Evolutionary conservation across 2,797 vertebrate genomes (phyloP), one percentile per base, ranked within the genome.

Genomic region (Gila robusta): DNA sequence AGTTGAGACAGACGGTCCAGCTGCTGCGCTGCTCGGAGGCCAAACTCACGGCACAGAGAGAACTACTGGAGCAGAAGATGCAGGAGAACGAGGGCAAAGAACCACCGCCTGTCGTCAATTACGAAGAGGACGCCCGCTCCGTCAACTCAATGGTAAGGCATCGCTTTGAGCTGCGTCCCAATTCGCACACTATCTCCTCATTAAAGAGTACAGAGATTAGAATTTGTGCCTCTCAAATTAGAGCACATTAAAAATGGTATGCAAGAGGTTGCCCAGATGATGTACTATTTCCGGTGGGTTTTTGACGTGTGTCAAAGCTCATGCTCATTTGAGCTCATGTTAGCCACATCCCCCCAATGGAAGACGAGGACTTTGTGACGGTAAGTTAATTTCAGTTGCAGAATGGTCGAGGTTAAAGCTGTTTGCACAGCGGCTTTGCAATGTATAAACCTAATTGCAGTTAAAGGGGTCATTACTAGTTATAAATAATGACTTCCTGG

Each of bases 41-140:
- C 64, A 97, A 98, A 90, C 96, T 98, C 67, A 90, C 92, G 72
- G 97, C 96, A 39, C 98, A 99, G 91, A 99, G 98, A 87, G 95
- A 97, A 41, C 88, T 99, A 62, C 91, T 99, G 67, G 97, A 99
- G 28, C 92, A 95, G 91, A 99, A 98, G 89, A 97, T 98, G 84
- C 96, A 97, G 28, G 95, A 96, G 21, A 97, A 96, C 90, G 96
- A 97, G 88, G 96, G 97, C 56, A 97, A 96, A 81, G 97, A 97
- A 69, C 97, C 97, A 0, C 97, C 96, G 82, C 95, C 96, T 37
- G 95, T 97, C 76, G 94, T 97, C 84, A 97, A 96, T 90, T 99
- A 99, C 3, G 98, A 99, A 93, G 98, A 99, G 1, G 96, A 95
- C 88, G 96, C 97, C 2, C 96, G 97, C 91, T 99, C 98, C 0